Conservation (phyloP, 2,113 vertebrate species). For the Cyprinodon tularosa region DNA sequence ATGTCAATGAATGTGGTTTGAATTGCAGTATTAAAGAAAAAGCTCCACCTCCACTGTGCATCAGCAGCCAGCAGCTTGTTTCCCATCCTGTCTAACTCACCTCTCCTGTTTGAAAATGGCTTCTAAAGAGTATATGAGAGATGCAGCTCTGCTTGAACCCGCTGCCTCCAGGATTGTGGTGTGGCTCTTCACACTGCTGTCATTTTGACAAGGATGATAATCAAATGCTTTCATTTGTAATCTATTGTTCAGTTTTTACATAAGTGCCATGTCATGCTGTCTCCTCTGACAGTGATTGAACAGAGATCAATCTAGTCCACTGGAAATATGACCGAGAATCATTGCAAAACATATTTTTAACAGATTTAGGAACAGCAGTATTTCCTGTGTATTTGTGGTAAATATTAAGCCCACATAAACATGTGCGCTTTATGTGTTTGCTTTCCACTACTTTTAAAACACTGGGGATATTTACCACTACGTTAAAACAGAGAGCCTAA, state of each 20-base stretch:
- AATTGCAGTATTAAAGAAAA: slow-evolving; percentile 6
- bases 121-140: slow-evolving; percentile 42
- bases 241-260: slow-evolving; percentile 59
- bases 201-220: slow-evolving; percentile 20
- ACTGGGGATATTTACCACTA: slow-evolving; percentile 42
- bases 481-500: slow-evolving; percentile 46
- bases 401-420: slow-evolving; percentile 59
- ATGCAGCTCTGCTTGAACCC: slow-evolving; percentile 33
- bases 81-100: slow-evolving; percentile 13
- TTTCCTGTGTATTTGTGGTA: slow-evolving; percentile 65
- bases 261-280: slow-evolving; percentile 71
- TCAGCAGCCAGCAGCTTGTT: slow-evolving; percentile 14
- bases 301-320: slow-evolving; percentile 30
- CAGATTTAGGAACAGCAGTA: slow-evolving; percentile 54
- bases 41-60: slow-evolving; percentile 1
- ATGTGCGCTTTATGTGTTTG: slow-evolving; percentile 56
- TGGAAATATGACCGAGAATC: slow-evolving; percentile 26
- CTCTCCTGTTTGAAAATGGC: slow-evolving; percentile 26
- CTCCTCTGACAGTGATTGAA: slow-evolving; percentile 31
- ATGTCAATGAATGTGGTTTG: slow-evolving; percentile 23
- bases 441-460: slow-evolving; percentile 62
- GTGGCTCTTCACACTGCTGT: slow-evolving; percentile 29
- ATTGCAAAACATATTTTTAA: slow-evolving; percentile 54
- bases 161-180: slow-evolving; percentile 35
- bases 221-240: slow-evolving; percentile 45